Base-by-base conservation (phyloP, 2,113 vertebrate species). In the Setophaga coronata region DNA sequence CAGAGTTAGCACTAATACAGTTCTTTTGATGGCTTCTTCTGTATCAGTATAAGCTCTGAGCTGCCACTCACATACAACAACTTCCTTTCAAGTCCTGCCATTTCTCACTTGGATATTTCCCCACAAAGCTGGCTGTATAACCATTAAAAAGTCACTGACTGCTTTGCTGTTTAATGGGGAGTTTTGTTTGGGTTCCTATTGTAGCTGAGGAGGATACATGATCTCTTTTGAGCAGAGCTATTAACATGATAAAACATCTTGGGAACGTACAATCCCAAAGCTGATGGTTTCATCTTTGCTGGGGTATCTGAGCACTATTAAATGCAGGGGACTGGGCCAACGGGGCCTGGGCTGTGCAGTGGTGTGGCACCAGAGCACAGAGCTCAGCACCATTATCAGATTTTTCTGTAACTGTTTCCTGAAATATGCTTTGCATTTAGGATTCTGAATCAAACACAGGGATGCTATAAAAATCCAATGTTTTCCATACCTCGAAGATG, bases 401-500 rank as follows among this genome's bases (percentile, higher is more conserved):
- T 92, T 93, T 80, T 81, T 93, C 90, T 97, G 8, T 91, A 94
- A 84, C 82, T 90, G 74, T 91, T 97, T 97, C 94, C 95, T 97
- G 96, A 89, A 97, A 91, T 96, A 88, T 96, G 92, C 93, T 97
- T 97, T 94, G 80, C 90, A 90, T 97, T 97, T 97, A 80, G 48
- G 53, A 45, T 89, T 82, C 74, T 1, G 87, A 95, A 82, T 95
- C 72, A 82, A 93, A 76, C 83, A 69, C 84, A 91, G 43, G 87
- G 78, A 67, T 96, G n/a, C 93, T 74, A 82, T 95, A 95, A 93
- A 96, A 95, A 54, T 91, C 70, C 61, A 9, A 21, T 90, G 72
- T 79, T 93, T 91, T 93, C 87, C 89, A 47, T 95, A 61, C 89
- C 66, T 91, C 38, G 5, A 10, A 89, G 85, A 84, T 65, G 72